Conservation (phyloP, 2,888 invertebrate species). For the Drosophila imparisetae region DNA sequence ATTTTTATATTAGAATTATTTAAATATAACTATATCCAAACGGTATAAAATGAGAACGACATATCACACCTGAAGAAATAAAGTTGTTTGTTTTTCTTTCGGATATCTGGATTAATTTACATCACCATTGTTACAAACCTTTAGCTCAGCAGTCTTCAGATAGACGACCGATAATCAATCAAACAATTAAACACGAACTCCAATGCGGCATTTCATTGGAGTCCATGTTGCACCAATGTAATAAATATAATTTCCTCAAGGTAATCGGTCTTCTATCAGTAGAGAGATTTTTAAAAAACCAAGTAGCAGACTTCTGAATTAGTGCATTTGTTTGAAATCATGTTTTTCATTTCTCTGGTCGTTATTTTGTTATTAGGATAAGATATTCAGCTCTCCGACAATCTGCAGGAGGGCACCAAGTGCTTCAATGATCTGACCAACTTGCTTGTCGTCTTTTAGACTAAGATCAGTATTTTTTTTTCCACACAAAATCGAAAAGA, state of each 20-base stretch:
- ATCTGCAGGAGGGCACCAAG: conserved; percentile 97
- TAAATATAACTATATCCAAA: neutral
- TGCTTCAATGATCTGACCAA: conserved; percentile 97
- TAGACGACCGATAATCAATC: neutral
- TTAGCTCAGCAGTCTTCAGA: neutral
- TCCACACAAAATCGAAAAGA: conserved; percentile 99
- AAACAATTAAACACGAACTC: neutral
- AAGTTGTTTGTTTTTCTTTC: neutral
- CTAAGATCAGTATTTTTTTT: conserved; percentile 98
- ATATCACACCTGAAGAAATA: neutral
- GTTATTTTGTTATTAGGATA: neutral
- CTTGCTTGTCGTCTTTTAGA: conserved; percentile 96
- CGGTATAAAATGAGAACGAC: neutral
- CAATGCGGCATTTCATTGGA: neutral
- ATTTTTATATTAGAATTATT: neutral
- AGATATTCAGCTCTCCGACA: conserved; percentile 92
- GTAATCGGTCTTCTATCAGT: neutral
- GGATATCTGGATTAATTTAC: neutral
- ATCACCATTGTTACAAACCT: neutral
- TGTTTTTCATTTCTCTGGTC: neutral
- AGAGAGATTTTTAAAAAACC: neutral
- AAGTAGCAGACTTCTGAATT: neutral
- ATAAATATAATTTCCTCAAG: neutral
- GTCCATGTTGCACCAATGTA: neutral
- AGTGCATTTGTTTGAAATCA: neutral